A percentile compares a stretch with the other conserved stretches of the same genome.
Evolutionary conservation across 2,797 vertebrate genomes (phyloP).

Genomic region (Melanotaenia parkinsoni): DNA sequence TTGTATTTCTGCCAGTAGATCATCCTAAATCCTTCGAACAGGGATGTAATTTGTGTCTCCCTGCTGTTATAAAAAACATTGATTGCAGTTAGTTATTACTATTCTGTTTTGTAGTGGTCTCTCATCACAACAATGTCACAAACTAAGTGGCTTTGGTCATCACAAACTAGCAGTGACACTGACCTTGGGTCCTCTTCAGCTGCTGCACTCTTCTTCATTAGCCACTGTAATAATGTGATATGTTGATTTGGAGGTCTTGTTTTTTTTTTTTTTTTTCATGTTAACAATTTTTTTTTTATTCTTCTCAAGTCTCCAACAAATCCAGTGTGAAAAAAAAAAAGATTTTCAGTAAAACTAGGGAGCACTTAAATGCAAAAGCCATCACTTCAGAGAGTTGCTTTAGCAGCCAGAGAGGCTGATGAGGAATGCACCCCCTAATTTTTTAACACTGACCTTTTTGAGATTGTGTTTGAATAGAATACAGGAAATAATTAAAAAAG

Average conservation of each 20-base stretch:
- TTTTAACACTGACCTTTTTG: constrained; percentile 60
- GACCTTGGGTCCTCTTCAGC: constrained; percentile 55
- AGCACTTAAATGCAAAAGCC: constrained; percentile 58
- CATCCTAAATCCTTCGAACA: background rate
- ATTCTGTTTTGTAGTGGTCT: constrained; percentile 35
- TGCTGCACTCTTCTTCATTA: constrained; percentile 49
- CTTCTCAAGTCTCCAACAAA: constrained; percentile 33
- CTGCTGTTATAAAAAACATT: background rate
- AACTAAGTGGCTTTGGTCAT: constrained; percentile 56
- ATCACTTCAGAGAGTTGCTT: constrained; percentile 49
- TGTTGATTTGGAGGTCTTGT: constrained; percentile 45
- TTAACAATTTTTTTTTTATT: constrained; percentile 25
- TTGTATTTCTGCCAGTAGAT: background rate
- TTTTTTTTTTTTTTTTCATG: constrained; percentile 24
- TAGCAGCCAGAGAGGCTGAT: constrained; percentile 38
- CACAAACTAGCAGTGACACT: constrained; percentile 58
- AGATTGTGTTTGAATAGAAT: constrained; percentile 52
- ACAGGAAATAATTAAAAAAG: constrained; percentile 54
- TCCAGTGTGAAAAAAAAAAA: constrained; percentile 28
- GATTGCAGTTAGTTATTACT: constrained; percentile 12
- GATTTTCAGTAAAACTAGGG: constrained; percentile 31
- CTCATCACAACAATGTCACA: constrained; percentile 41
- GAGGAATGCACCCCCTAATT: constrained; percentile 48
- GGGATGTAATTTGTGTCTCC: constrained; percentile 5
- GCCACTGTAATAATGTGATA: constrained; percentile 34